Conservation (phyloP, 2,888 invertebrate species). For the Tenthredo amoena region DNA sequence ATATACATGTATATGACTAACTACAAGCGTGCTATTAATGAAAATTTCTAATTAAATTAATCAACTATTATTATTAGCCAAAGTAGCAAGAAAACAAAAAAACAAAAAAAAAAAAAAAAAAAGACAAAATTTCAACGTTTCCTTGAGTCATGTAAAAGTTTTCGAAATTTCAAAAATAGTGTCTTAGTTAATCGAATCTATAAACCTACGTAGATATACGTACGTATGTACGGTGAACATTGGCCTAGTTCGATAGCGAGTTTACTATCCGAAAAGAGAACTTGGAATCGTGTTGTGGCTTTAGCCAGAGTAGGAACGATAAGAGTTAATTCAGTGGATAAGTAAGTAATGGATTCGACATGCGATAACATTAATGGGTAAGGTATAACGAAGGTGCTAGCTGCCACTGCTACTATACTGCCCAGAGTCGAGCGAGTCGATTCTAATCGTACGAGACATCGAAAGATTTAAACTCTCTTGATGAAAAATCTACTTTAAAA, state of each 20-base stretch:
- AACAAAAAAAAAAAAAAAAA: background rate
- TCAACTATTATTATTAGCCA: background rate
- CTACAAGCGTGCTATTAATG: background rate
- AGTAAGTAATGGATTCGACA: conserved; percentile 39
- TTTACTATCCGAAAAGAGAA: background rate
- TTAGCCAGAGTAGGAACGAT: conserved; percentile 4
- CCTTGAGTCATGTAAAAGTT: too few relatives aligned
- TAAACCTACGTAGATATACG: background rate
- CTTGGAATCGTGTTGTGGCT: conserved; percentile 18
- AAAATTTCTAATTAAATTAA: conserved; percentile 6
- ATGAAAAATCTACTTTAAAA: background rate
- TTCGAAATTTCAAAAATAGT: too few relatives aligned
- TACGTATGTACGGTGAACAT: background rate
- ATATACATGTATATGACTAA: background rate
- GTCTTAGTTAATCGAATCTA: too few relatives aligned
- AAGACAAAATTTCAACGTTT: too few relatives aligned
- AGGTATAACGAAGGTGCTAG: conserved; percentile 10
- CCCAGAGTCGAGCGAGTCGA: background rate
- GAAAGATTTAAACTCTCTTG: background rate
- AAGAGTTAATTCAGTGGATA: conserved; percentile 44
- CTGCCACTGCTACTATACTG: background rate
- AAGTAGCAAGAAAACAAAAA: background rate
- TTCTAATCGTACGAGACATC: background rate
- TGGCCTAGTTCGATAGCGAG: background rate
- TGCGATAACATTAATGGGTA: conserved; percentile 33